A percentile compares a stretch with the other conserved stretches of the same genome.
Conservation (phyloP, 2,113 vertebrate species). For the Peromyscus leucopus region DNA sequence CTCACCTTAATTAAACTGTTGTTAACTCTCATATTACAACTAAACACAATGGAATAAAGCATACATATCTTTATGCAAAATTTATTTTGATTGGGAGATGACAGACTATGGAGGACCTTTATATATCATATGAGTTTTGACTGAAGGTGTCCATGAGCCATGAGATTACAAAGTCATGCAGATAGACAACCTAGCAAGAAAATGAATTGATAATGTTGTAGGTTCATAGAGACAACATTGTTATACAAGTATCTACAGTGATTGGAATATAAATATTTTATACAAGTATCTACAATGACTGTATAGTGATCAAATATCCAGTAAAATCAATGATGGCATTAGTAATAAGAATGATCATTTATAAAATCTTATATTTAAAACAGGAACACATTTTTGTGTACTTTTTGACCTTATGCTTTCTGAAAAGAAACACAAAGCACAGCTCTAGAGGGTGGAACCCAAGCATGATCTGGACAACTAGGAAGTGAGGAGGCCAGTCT, state of each 20-base stretch:
- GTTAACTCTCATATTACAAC: slow-evolving; percentile 89
- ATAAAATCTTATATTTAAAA: not conserved
- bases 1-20: slow-evolving; percentile 86
- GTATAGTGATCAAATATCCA: slow-evolving; percentile 66
- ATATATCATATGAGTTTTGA: slow-evolving; percentile 90
- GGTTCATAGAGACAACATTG: slow-evolving; percentile 91
- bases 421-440: not conserved
- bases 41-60: slow-evolving; percentile 88
- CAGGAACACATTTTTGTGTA: too few species aligned
- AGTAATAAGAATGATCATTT: not conserved
- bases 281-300: slow-evolving; percentile 64
- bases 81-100: slow-evolving; percentile 92
- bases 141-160: slow-evolving; percentile 93
- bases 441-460: not conserved
- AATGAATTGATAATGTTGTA: slow-evolving; percentile 91
- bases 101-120: slow-evolving; percentile 90
- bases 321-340: not conserved
- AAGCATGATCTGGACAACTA: too few species aligned
- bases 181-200: slow-evolving; percentile 82
- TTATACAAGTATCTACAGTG: slow-evolving; percentile 52
- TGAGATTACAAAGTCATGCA: slow-evolving; percentile 92
- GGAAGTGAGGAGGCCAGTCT: not conserved
- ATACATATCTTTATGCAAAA: slow-evolving; percentile 93
- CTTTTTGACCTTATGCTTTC: not conserved
- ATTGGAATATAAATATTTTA: slow-evolving; percentile 66